These are phyloP conservation scores for Mustelus asterias DNA, from an alignment of 2,113 vertebrate genomes.

Conservation along the genomic window DNA sequence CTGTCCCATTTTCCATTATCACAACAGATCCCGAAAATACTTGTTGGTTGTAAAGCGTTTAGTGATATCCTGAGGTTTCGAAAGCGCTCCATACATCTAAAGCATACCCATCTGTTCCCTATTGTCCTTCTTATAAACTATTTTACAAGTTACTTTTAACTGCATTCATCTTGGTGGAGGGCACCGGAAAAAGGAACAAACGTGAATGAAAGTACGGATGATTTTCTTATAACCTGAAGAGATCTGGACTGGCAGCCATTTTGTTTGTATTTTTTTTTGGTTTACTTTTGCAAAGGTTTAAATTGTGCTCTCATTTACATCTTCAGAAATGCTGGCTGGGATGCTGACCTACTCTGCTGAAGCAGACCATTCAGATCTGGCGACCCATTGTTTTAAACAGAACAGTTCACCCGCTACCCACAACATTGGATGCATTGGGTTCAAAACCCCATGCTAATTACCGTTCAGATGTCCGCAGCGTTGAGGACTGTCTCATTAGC, in stretches of 20 bases:
- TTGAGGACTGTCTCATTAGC: neutral
- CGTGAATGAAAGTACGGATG: neutral
- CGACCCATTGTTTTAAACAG: neutral
- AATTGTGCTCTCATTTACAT: neutral
- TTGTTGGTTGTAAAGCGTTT: neutral
- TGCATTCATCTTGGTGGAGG: neutral
- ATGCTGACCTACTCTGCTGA: neutral
- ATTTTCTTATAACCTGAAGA: neutral
- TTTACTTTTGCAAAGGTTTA: neutral
- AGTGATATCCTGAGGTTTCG: neutral
- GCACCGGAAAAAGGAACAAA: neutral
- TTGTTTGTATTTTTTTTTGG: neutral
- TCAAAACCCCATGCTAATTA: conserved; percentile 4
- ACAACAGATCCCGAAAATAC: neutral
- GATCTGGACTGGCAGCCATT: neutral
- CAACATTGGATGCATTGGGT: neutral
- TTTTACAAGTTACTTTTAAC: neutral
- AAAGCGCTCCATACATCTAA: neutral
- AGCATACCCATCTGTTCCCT: neutral
- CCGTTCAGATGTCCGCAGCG: neutral
- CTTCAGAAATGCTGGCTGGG: neutral
- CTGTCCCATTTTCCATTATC: neutral
- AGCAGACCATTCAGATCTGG: neutral
- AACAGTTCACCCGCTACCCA: neutral
- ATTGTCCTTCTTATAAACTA: neutral